These are phyloP conservation scores for Dromaius novaehollandiae DNA, from an alignment of 2,113 vertebrate species.

Conservation along the genomic window DNA sequence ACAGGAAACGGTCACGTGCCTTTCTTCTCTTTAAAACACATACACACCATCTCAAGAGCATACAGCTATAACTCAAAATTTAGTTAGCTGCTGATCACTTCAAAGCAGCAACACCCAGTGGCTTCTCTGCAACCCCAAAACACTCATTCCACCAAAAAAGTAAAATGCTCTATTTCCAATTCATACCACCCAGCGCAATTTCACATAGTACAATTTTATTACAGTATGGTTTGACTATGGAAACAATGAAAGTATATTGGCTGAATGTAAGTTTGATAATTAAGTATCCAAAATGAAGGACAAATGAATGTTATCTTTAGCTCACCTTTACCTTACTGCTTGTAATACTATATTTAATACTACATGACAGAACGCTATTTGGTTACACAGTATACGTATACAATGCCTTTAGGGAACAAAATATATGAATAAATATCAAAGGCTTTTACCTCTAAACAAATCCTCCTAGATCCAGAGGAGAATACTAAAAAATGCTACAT, in stretches of 20 bases:
- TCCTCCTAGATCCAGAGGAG: not conserved
- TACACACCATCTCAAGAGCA: accelerated
- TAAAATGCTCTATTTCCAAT: not conserved
- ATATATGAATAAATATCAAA: not conserved
- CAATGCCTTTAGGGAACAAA: not conserved
- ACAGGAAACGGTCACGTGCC: not conserved
- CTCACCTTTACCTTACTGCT: not conserved
- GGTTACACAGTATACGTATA: not conserved
- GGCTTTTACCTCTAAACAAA: not conserved
- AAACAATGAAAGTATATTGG: not conserved
- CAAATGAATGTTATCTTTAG: not conserved
- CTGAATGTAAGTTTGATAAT: not conserved
- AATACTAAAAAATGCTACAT: not conserved
- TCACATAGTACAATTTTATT: not conserved
- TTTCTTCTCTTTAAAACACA: not conserved
- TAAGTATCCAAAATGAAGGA: not conserved
- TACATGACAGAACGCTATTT: not conserved
- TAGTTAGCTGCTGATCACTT: not conserved
- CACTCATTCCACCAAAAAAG: not conserved
- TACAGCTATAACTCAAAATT: not conserved
- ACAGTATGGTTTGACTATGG: not conserved
- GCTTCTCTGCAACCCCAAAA: not conserved
- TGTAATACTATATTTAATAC: not conserved
- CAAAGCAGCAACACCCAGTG: not conserved
- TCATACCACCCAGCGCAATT: not conserved